phyloP scores from a whole-genome alignment of 2,888 invertebrate species.

The Andrena marginata region DNA sequence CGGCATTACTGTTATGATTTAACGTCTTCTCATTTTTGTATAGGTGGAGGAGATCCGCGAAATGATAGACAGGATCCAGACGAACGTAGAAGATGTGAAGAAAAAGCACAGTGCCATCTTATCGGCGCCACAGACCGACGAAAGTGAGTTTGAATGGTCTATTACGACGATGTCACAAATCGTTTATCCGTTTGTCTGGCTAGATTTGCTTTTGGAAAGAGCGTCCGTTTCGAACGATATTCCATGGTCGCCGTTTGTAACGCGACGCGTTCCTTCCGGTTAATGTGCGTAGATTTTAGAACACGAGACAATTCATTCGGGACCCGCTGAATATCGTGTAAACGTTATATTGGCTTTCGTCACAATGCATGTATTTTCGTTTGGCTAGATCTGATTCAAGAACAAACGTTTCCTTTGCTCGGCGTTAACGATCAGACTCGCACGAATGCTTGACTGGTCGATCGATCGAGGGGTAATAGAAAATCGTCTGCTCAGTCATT shows the following conservation, averaged over 20 bases:
- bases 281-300: neutral
- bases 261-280: constrained; percentile 21
- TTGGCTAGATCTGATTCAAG: too few relatives aligned
- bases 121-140: constrained; percentile 99
- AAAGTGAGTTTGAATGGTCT: constrained; percentile 91
- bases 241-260: constrained; percentile 28
- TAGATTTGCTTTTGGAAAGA: neutral
- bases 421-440: too few relatives aligned
- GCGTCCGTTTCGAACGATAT: constrained; percentile 40
- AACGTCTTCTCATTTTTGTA: constrained; percentile 56
- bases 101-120: constrained; percentile 99
- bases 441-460: too few relatives aligned
- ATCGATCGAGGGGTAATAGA: too few relatives aligned
- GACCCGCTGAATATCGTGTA: too few relatives aligned
- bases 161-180: neutral
- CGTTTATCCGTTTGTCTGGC: neutral
- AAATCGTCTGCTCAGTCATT: too few relatives aligned
- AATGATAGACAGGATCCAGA: constrained; percentile 99
- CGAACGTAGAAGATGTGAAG: constrained; percentile 99
- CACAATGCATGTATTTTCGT: too few relatives aligned
- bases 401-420: too few relatives aligned
- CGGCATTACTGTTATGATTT: neutral
- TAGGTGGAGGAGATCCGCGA: constrained; percentile 99
- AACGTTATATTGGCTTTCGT: too few relatives aligned
- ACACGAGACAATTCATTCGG: neutral